phyloP scores from a whole-genome alignment of 2,113 vertebrate species.

The Aphyosemion australe region DNA sequence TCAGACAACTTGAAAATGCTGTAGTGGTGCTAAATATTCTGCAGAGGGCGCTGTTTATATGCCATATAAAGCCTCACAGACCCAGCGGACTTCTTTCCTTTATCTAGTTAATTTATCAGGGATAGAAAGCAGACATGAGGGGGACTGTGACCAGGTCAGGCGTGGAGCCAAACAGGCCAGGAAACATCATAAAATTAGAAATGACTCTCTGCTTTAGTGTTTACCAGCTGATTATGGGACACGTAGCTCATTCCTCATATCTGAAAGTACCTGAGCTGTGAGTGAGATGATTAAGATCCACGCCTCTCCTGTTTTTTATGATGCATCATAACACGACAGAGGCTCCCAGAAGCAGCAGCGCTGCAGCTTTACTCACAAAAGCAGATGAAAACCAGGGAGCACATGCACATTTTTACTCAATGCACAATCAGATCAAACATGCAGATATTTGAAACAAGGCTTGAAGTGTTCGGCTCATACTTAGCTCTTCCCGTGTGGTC shows the following conservation, averaged over 20 bases:
- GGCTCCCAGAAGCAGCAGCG: slow-evolving; percentile 3
- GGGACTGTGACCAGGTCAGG: slow-evolving; percentile 3
- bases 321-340: slow-evolving; percentile 31
- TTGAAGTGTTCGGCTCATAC: slow-evolving; percentile 15
- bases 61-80: not conserved
- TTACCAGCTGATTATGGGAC: not conserved
- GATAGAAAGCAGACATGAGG: not conserved
- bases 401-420: too few relatives aligned
- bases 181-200: not conserved
- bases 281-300: slow-evolving; percentile 17
- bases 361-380: slow-evolving; percentile 28
- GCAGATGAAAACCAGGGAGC: too few relatives aligned
- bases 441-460: not conserved
- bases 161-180: not conserved
- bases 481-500: slow-evolving; percentile 5
- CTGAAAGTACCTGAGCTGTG: not conserved
- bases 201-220: not conserved
- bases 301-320: slow-evolving; percentile 46
- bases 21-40: slow-evolving; percentile 36
- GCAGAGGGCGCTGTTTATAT: slow-evolving; percentile 59
- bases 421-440: not conserved
- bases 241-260: not conserved
- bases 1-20: not conserved
- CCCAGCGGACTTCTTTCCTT: not conserved
- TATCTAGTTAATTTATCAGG: not conserved